Evolutionary conservation across 1,140 invertebrate species (phyloP).

Genomic region (Bombus superbus): DNA sequence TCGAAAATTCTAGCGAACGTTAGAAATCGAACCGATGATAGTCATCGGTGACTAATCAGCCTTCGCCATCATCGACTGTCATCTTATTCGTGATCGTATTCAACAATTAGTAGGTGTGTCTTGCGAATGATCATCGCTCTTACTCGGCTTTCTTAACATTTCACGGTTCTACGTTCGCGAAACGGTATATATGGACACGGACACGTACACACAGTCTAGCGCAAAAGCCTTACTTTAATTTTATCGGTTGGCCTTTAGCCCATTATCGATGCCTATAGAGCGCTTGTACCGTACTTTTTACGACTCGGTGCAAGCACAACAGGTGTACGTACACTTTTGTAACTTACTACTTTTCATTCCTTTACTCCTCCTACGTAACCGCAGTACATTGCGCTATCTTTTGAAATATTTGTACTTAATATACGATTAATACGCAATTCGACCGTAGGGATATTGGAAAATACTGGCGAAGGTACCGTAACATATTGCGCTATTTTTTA

Average conservation of each 20-base stretch:
- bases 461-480: too few species aligned
- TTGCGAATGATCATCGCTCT: not conserved
- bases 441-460: too few species aligned
- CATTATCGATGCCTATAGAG: too few species aligned
- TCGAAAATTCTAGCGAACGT: slow-evolving; percentile 13
- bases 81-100: not conserved
- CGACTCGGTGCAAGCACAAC: too few species aligned
- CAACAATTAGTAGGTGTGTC: not conserved
- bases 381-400: too few species aligned
- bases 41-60: slow-evolving; percentile 11
- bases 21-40: not conserved
- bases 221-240: not conserved
- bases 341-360: too few species aligned
- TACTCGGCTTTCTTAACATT: not conserved
- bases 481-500: not conserved
- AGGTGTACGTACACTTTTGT: too few species aligned
- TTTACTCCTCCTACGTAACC: too few species aligned
- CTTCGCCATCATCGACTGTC: not conserved
- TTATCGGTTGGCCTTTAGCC: too few species aligned
- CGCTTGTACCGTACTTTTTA: too few species aligned
- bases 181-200: not conserved
- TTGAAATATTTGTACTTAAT: too few species aligned
- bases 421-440: too few species aligned
- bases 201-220: not conserved
- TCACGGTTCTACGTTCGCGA: not conserved